A percentile compares a stretch with the other conserved stretches of the same genome.
These are phyloP conservation scores for Gallinago stenura DNA, from an alignment of 2,797 vertebrate genomes.

Conservation along the genomic window DNA sequence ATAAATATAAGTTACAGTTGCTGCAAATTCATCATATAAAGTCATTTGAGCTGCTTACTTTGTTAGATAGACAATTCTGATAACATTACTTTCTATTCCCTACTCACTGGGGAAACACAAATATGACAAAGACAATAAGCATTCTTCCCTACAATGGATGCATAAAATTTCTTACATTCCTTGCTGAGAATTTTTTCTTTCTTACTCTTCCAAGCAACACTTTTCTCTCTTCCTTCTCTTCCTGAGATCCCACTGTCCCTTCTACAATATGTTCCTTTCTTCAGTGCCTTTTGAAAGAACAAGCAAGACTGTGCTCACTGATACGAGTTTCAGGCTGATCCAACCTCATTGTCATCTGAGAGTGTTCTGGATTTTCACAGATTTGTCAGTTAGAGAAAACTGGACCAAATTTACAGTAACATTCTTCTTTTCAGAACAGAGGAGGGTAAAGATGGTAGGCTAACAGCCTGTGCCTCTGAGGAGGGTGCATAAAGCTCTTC, in stretches of 20 bases:
- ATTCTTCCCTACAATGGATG: background rate
- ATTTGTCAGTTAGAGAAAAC: background rate
- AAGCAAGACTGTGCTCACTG: background rate
- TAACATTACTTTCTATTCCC: background rate
- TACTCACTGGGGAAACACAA: background rate
- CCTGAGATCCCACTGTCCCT: background rate
- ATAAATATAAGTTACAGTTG: background rate
- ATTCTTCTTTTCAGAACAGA: background rate
- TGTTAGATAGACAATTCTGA: background rate
- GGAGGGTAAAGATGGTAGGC: background rate
- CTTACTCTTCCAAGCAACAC: background rate
- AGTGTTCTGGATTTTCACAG: background rate
- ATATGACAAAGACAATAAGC: background rate
- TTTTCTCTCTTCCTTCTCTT: background rate
- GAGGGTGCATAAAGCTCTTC: background rate
- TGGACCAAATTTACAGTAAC: background rate
- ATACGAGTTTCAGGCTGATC: background rate
- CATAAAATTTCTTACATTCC: background rate
- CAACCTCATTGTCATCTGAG: background rate
- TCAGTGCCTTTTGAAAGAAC: background rate
- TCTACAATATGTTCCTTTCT: background rate
- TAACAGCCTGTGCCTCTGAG: background rate
- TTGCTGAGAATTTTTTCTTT: background rate
- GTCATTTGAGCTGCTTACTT: background rate
- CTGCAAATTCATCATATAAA: background rate